Evolutionary conservation across 1,140 invertebrate species (phyloP), one percentile per base, ranked within the genome.

Genomic region (Gerris buenoi): DNA sequence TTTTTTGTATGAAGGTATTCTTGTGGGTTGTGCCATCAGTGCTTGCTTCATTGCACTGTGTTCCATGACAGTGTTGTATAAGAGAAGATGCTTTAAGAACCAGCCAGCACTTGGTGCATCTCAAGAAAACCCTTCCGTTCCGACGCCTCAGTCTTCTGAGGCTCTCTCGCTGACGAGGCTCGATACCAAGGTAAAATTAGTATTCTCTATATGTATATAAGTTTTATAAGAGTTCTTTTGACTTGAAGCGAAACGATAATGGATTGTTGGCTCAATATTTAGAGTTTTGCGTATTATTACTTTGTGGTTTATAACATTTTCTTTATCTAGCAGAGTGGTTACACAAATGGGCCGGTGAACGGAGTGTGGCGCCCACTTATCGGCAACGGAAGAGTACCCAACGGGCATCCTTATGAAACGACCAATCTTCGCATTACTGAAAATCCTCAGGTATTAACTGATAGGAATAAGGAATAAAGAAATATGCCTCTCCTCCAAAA

Each of bases 401-500:
- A 81, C 70, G 79, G 79, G 27, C 75, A 78, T 65, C 72, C 74
- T 27, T 62, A 64, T 23, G 65, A 65, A 58, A 67, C 68, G 22
- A 78, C 78, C 61, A 75, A 78, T 72, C 73, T 81, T 63, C 75
- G 77, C 66, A 81, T 81, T 58, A 81, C 78, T 57, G 80, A 82
- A 75, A 82, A 82, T 76, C 79, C 81, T 62, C 79, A 82, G 77
- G 82, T 84, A 76, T 63, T 46, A n/a, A n/a, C n/a, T n/a, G n/a
- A n/a, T n/a, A n/a, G n/a, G n/a, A n/a, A n/a, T n/a, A n/a, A n/a
- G n/a, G n/a, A n/a, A n/a, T n/a, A n/a, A n/a, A n/a, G n/a, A n/a
- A n/a, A n/a, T n/a, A n/a, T n/a, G n/a, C n/a, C n/a, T n/a, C n/a
- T n/a, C n/a, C n/a, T n/a, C n/a, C n/a, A n/a, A n/a, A n/a, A n/a